Percentiles rank a stretch among this genome's conserved stretches.
phyloP scores from a whole-genome alignment of 2,797 vertebrate species.

The Atherinosoma microstoma region DNA sequence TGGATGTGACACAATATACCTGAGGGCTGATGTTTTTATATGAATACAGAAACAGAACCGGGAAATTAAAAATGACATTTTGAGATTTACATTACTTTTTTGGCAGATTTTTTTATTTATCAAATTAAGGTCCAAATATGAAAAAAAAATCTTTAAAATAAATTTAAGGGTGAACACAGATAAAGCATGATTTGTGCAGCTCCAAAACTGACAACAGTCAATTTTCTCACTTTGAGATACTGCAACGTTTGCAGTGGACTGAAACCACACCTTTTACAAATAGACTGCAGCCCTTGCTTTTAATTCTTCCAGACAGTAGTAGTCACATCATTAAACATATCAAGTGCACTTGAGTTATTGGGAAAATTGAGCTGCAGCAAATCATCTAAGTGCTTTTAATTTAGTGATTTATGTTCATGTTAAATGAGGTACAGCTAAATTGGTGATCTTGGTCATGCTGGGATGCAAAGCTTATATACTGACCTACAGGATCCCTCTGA shows the following conservation, averaged over 20 bases:
- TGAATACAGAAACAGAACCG: neutral
- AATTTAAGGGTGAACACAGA: neutral
- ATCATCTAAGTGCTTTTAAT: slow-evolving; percentile 13
- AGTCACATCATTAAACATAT: slow-evolving; percentile 8
- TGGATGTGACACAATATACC: neutral
- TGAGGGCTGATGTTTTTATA: neutral
- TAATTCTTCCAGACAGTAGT: neutral
- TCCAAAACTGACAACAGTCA: neutral
- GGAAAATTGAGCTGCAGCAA: neutral
- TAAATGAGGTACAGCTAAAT: slow-evolving; percentile 1
- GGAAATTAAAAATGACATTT: neutral
- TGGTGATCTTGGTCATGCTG: slow-evolving; percentile 2
- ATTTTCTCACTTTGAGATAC: neutral
- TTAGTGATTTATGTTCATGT: slow-evolving; percentile 7
- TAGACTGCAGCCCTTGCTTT: neutral
- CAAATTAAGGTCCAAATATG: neutral
- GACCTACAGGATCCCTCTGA: slow-evolving; percentile 96
- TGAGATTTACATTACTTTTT: too few relatives aligned
- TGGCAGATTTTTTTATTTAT: neutral
- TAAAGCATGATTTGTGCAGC: neutral
- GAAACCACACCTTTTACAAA: neutral
- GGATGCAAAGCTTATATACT: slow-evolving; percentile 62
- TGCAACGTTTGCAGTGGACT: slow-evolving; percentile 10
- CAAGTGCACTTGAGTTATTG: neutral
- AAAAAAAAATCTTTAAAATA: neutral